Base-by-base conservation (phyloP, 2,113 vertebrate species). In the Callaeas wilsoni region DNA sequence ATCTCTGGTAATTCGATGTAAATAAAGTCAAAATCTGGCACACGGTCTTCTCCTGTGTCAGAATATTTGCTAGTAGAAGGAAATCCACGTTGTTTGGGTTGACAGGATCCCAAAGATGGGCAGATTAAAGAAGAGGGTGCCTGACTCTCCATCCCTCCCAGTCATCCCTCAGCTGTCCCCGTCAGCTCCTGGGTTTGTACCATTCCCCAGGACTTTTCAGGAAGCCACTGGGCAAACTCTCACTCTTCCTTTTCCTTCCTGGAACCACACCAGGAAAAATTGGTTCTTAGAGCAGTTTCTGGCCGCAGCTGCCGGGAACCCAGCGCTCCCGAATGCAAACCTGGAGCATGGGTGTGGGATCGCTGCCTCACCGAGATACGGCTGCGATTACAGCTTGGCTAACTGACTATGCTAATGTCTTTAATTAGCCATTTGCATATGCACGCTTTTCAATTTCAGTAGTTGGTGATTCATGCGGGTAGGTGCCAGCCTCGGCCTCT, bases 21-120 rank as follows among this genome's bases (percentile, higher is more conserved):
- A 96, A 93, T 94, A 96, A 90, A 88, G 84, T 55, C 3, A 93
- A 93, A 97, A 76, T 96, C 90, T 97, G 95, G 93, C 94, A 90
- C 83, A 14, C 5, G 6, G 49, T 59, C 73, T 71, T 94, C 74
- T 88, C 80, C 90, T 69, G n/a, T 78, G 53, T 23, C 80, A 95
- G 92, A 81, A 42, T 71, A 84, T 81, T 71, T 84, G 73, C 76
- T 84, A 23, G 73, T 0, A 50, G 90, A 90, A 73, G 94, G 77
- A 84, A 96, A 89, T 29, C 69, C 90, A 13, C 2, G 0, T 41
- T 93, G 85, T 75, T 92, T 59, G 81, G 68, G 76, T 89, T 44
- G 6, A 89, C 44, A n/a, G 77, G 56, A 49, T 88, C 70, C 68
- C 82, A 59, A 27, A 67, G 79, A 91, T 79, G 57, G 73, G 91